Conservation (phyloP, 2,113 vertebrate species). For the Paradoxurus hermaphroditus region DNA sequence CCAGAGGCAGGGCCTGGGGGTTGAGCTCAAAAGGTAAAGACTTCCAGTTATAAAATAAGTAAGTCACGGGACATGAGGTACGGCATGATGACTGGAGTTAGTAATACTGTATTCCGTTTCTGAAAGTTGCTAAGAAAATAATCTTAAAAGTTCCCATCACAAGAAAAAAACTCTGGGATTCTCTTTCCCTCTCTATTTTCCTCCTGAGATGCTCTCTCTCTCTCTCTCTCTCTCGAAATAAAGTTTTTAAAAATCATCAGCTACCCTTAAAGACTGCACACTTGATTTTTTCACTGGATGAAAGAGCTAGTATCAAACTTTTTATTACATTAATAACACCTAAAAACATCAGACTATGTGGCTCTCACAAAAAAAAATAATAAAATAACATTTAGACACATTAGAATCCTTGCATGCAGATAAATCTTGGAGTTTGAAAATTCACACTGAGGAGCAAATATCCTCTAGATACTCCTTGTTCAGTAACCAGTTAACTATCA, state of each 20-base stretch:
- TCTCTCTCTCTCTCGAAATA: background rate
- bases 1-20: background rate
- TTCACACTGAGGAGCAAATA: background rate
- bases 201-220: background rate
- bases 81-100: background rate
- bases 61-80: background rate
- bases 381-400: background rate
- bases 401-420: background rate
- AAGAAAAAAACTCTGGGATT: too few relatives aligned
- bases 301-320: background rate
- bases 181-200: background rate
- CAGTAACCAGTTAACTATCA: background rate
- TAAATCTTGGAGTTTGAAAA: background rate
- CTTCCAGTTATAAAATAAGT: background rate
- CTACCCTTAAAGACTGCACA: background rate
- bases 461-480: background rate
- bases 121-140: background rate
- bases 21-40: background rate
- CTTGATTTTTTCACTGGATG: background rate
- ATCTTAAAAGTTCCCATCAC: background rate
- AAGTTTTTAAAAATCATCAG: background rate
- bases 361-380: background rate
- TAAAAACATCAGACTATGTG: background rate
- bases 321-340: background rate
- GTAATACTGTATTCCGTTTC: background rate